phyloP scores from a whole-genome alignment of 2,113 vertebrate genomes.

The Talpa occidentalis region DNA sequence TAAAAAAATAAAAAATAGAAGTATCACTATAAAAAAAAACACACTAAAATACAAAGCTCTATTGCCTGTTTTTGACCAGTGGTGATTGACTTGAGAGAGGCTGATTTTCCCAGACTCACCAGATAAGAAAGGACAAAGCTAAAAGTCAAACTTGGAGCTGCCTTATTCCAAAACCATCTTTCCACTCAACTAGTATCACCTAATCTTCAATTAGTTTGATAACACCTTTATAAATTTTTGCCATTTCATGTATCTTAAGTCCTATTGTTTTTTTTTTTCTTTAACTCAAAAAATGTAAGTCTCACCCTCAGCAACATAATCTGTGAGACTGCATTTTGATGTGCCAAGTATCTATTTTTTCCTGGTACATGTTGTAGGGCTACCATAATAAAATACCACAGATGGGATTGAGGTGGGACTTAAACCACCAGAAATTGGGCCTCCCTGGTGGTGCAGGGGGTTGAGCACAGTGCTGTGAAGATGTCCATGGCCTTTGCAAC shows the following conservation, averaged over 20 bases:
- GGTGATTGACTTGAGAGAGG: not conserved
- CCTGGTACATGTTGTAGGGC: not conserved
- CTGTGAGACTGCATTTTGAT: not conserved
- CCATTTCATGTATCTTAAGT: not conserved
- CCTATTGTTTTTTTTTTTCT: conserved; percentile 13
- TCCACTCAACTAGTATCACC: not conserved
- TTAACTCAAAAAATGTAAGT: not conserved
- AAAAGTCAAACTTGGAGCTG: not conserved
- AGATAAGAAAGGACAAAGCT: not conserved
- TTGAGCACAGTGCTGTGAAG: too few relatives aligned
- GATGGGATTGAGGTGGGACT: not conserved
- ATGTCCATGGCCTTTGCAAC: too few relatives aligned
- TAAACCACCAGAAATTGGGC: too few relatives aligned
- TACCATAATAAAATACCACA: not conserved
- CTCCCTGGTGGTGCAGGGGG: too few relatives aligned
- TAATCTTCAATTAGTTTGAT: not conserved
- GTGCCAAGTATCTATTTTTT: not conserved
- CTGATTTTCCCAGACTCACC: not conserved
- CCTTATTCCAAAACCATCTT: not conserved
- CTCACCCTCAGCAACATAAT: not conserved
- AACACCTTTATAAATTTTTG: not conserved
- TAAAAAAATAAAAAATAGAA: too few relatives aligned
- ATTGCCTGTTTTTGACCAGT: not conserved
- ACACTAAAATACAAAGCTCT: not conserved
- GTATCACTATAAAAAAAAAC: too few relatives aligned